Conservation (phyloP, 2,797 vertebrate species). For the Falco berigora region DNA sequence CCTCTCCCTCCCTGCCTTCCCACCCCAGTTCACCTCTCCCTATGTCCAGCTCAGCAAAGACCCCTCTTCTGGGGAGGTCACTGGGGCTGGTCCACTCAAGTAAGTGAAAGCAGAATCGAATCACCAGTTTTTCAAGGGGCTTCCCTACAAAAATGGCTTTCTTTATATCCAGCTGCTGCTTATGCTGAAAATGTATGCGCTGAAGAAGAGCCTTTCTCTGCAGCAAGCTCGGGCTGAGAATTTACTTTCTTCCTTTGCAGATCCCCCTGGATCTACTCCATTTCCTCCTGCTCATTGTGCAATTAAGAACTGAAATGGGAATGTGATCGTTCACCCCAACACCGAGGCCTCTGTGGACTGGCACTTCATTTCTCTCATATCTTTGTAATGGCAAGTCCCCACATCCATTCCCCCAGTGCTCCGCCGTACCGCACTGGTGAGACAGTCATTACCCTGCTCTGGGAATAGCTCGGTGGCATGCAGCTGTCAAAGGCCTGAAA, state of each 20-base stretch:
- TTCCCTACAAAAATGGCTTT: background rate
- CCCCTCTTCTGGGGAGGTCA: background rate
- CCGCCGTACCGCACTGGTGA: background rate
- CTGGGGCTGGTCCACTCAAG: background rate
- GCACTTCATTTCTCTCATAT: background rate
- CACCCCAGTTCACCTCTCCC: background rate
- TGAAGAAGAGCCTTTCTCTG: background rate
- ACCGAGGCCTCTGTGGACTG: background rate
- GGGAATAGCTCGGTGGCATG: background rate
- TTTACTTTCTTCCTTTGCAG: background rate
- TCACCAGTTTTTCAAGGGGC: background rate
- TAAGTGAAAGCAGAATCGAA: background rate
- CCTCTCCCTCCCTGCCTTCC: background rate
- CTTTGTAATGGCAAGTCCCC: background rate
- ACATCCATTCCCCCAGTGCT: background rate
- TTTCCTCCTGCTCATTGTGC: background rate
- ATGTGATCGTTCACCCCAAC: background rate
- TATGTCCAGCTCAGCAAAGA: background rate
- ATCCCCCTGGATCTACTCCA: background rate
- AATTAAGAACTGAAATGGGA: slow-evolving; percentile 26
- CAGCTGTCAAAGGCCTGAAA: background rate
- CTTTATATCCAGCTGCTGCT: background rate
- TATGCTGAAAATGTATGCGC: background rate
- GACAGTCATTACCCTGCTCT: background rate
- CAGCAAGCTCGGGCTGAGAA: background rate